Evolutionary conservation across 2,113 vertebrate species (phyloP), one percentile per base, ranked within the genome.

Genomic region (Cyanoramphus novaezelandiae): DNA sequence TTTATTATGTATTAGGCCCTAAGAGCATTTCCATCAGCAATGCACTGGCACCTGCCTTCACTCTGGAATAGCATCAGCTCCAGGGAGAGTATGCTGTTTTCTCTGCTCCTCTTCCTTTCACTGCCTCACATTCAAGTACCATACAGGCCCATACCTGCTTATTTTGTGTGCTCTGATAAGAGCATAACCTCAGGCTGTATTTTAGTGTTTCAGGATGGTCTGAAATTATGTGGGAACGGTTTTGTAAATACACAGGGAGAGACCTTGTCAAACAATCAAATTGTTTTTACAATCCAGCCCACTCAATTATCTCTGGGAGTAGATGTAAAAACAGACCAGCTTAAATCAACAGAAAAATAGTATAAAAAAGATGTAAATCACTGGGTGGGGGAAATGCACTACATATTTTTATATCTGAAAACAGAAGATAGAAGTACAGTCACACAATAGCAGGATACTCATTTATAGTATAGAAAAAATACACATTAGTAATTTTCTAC

Each of bases 221-320:
- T 91, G 81, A 92, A 96, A 96, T 96, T 62, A 82, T 57, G 77
- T 95, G 96, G 93, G 91, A 96, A 96, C 44, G 92, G 77, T 92
- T 96, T 89, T 92, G 69, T 91, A 96, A 95, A 92, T 85, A 93
- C 60, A 93, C 69, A 92, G 70, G 62, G 77, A 93, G 86, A 95
- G 65, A 93, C 80, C 80, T 62, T 91, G 96, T 95, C 95, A 91
- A 93, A 92, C 88, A 96, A 94, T 93, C 86, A 82, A 92, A 89
- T 23, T 97, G 86, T 82, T 93, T 97, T 95, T 91, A 89, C 78
- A 94, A 70, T 91, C 91, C 86, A 88, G 71, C 74, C 65, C 88
- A 87, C 77, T 82, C 86, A 64, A 74, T 92, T 95, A 93, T 94
- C 91, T 89, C 69, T 86, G 83, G 74, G 80, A 95, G 93, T 88